Percentiles rank a stretch among this genome's conserved stretches.
Conservation (phyloP, 2,113 vertebrate genomes). For the Erythrolamprus reginae region DNA sequence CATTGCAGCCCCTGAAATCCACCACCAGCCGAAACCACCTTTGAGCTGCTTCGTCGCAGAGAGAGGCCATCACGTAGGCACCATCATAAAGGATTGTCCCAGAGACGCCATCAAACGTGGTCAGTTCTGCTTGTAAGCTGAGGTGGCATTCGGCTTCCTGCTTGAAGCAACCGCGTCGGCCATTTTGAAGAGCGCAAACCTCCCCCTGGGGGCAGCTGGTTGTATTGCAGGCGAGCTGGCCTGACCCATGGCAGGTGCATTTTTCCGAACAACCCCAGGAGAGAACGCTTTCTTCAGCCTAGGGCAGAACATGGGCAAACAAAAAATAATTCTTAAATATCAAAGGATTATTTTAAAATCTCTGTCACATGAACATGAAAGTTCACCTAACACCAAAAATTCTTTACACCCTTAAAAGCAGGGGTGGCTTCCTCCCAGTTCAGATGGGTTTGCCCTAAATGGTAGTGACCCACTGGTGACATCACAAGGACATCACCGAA, state of each 20-base stretch:
- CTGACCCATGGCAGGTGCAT: conserved; percentile 39
- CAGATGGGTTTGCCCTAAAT: no score
- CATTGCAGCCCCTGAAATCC: conserved; percentile 26
- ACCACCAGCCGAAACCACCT: conserved; percentile 59
- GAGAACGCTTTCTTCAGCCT: neutral
- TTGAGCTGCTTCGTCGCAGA: conserved; percentile 7
- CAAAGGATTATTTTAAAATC: neutral
- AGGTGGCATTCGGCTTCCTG: conserved; percentile 44
- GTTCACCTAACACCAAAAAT: neutral
- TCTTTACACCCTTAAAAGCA: neutral
- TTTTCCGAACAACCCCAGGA: conserved; percentile 42
- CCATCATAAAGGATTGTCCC: conserved; percentile 12
- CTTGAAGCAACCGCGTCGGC: conserved; percentile 38
- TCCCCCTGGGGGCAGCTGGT: conserved; percentile 29
- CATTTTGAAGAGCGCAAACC: conserved; percentile 34
- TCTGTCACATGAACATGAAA: neutral
- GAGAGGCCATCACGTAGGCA: conserved; percentile 48
- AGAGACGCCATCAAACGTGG: conserved; percentile 48
- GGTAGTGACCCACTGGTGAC: no score
- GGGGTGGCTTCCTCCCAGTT: no score
- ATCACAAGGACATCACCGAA: no score
- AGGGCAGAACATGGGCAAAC: neutral
- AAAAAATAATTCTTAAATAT: neutral
- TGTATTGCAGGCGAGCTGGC: neutral
- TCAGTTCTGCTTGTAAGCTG: conserved; percentile 28